These are phyloP conservation scores for Tragopan temminckii DNA, from an alignment of 2,797 vertebrate species.

Conservation along the genomic window DNA sequence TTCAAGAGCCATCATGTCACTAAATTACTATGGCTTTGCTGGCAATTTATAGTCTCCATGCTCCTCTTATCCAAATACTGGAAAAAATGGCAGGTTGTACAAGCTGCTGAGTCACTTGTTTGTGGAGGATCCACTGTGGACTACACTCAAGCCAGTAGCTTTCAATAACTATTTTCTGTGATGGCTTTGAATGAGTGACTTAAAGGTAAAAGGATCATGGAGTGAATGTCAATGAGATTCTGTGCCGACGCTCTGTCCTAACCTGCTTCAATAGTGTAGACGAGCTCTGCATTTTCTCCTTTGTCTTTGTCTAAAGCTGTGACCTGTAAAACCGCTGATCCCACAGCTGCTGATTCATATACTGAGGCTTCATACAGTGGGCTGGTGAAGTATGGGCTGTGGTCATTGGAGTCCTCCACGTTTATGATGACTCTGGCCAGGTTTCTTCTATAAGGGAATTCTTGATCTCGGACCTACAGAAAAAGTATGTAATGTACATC, in stretches of 20 bases:
- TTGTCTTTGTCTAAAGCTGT: slow-evolving; percentile 97
- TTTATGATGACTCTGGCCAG: slow-evolving; percentile 92
- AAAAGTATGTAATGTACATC: slow-evolving; percentile 8
- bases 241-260: slow-evolving; percentile 11
- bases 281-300: slow-evolving; percentile 94
- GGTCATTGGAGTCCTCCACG: slow-evolving; percentile 96
- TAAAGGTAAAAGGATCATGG: background rate
- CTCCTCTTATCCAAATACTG: background rate
- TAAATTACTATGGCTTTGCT: background rate
- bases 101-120: background rate
- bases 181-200: background rate
- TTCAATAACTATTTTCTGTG: background rate
- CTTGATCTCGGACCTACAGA: slow-evolving; percentile 95
- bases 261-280: slow-evolving; percentile 96
- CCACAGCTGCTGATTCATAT: slow-evolving; percentile 95
- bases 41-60: background rate
- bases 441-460: slow-evolving; percentile 95
- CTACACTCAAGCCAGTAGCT: background rate
- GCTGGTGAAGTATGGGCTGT: slow-evolving; percentile 93
- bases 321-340: slow-evolving; percentile 94
- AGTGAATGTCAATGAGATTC: background rate
- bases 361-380: slow-evolving; percentile 92
- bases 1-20: background rate
- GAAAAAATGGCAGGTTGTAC: background rate
- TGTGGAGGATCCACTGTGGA: background rate